Percentiles rank a stretch among this genome's conserved stretches.
phyloP scores from a whole-genome alignment of 2,113 vertebrate genomes.

The Etheostoma cragini region DNA sequence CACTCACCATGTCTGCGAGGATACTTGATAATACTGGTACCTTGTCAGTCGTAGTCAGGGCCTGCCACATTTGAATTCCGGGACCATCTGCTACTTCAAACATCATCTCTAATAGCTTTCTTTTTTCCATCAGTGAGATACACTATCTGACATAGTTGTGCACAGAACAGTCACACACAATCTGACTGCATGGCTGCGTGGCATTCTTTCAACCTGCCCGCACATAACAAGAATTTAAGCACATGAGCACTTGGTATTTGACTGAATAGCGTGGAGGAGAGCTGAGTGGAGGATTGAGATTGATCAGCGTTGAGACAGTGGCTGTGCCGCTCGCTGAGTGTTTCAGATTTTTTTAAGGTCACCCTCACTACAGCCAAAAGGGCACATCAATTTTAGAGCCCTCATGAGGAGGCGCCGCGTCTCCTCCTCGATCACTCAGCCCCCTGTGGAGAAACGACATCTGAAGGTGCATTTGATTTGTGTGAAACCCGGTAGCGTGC shows the following conservation, averaged over 20 bases:
- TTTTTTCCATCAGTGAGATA: conserved; percentile 40
- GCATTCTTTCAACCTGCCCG: conserved; percentile 46
- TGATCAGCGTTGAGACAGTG: conserved; percentile 73
- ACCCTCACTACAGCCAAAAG: conserved; percentile 82
- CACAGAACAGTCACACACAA: conserved; percentile 42
- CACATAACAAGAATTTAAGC: conserved; percentile 53
- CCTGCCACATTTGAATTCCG: conserved; percentile 67
- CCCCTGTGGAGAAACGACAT: conserved; percentile 76
- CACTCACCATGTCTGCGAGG: conserved; percentile 2
- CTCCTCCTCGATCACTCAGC: conserved; percentile 78
- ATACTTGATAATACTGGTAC: conserved; percentile 37
- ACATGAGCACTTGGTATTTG: conserved; percentile 52
- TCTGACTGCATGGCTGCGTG: conserved; percentile 38
- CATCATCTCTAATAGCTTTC: conserved; percentile 64
- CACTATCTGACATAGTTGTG: conserved; percentile 65
- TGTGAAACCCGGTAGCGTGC: conserved; percentile 67
- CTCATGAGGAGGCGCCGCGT: conserved; percentile 73
- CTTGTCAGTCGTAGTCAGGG: conserved; percentile 61
- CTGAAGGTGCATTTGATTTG: conserved; percentile 81
- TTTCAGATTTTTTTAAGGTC: conserved; percentile 82
- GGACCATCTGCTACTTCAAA: conserved; percentile 71
- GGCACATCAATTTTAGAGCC: conserved; percentile 84
- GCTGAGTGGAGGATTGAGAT: conserved; percentile 66
- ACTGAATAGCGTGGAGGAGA: conserved; percentile 55
- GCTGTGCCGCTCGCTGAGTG: conserved; percentile 70